Percentiles rank a stretch among this genome's conserved stretches.
Evolutionary conservation across 2,888 invertebrate species (phyloP).

Genomic region (Ennomos erosarius): DNA sequence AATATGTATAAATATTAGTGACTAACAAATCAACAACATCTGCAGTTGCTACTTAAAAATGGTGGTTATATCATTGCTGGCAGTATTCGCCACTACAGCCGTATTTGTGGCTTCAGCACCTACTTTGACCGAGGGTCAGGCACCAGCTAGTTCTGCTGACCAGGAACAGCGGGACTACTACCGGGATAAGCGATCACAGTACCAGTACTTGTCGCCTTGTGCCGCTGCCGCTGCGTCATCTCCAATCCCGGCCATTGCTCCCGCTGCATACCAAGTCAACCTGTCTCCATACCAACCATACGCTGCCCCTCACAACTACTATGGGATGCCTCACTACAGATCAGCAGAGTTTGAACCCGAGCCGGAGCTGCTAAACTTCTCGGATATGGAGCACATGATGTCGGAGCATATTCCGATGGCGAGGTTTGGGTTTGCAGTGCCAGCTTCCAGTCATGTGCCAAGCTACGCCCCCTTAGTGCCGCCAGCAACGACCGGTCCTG

Average conservation of each 20-base stretch:
- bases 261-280: constrained; percentile 40
- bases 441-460: constrained; percentile 31
- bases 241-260: constrained; percentile 41
- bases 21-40: constrained; percentile 44
- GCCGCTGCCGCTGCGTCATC: constrained; percentile 54
- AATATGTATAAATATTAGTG: constrained; percentile 69
- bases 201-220: constrained; percentile 59
- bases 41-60: constrained; percentile 58
- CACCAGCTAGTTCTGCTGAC: constrained; percentile 29
- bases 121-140: constrained; percentile 39
- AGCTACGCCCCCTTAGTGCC: constrained; percentile 34
- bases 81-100: constrained; percentile 38
- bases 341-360: constrained; percentile 50
- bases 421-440: constrained; percentile 51
- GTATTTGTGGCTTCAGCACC: constrained; percentile 52
- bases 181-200: constrained; percentile 55
- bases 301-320: constrained; percentile 46
- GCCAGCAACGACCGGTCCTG: constrained; percentile 48
- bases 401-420: constrained; percentile 60
- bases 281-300: constrained; percentile 42
- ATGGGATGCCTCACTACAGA: constrained; percentile 56
- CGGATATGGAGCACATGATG: constrained; percentile 60
- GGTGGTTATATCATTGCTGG: constrained; percentile 57
- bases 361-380: constrained; percentile 60
- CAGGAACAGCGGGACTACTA: constrained; percentile 44